These are phyloP conservation scores for Drosophila limbata DNA, from an alignment of 2,888 invertebrate genomes.

Conservation along the genomic window DNA sequence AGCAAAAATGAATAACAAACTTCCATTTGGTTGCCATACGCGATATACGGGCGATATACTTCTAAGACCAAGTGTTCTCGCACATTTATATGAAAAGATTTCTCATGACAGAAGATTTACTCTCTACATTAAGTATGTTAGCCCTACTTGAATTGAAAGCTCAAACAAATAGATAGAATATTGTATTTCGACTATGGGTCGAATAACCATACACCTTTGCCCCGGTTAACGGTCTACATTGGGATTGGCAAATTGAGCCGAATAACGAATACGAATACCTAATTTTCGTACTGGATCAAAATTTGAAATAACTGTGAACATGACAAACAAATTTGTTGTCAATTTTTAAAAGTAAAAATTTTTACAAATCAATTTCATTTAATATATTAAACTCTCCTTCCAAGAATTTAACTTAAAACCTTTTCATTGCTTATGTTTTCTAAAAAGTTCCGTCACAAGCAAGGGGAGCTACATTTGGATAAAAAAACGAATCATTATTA, in stretches of 20 bases:
- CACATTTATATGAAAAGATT: not conserved
- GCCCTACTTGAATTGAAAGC: not conserved
- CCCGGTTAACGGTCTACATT: not conserved
- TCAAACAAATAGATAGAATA: not conserved
- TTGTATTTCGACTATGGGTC: not conserved
- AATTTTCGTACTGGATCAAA: not conserved
- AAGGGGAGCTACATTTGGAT: too few relatives aligned
- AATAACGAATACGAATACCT: not conserved
- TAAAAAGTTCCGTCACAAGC: too few relatives aligned
- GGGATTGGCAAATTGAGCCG: not conserved
- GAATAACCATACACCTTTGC: not conserved
- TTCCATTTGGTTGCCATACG: constrained; percentile 51
- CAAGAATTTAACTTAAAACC: too few relatives aligned
- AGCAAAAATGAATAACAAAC: constrained; percentile 37
- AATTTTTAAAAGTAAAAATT: too few relatives aligned
- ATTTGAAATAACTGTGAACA: not conserved
- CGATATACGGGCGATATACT: constrained; percentile 8
- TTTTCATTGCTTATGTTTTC: too few relatives aligned
- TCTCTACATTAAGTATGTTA: not conserved
- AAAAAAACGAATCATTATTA: too few relatives aligned
- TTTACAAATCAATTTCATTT: too few relatives aligned
- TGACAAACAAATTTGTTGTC: too few relatives aligned
- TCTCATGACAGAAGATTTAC: constrained; percentile 1
- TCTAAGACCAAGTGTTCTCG: not conserved
- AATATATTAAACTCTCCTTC: too few relatives aligned